Conservation (phyloP, 2,888 invertebrate genomes). For the Tiliacea aurago region DNA sequence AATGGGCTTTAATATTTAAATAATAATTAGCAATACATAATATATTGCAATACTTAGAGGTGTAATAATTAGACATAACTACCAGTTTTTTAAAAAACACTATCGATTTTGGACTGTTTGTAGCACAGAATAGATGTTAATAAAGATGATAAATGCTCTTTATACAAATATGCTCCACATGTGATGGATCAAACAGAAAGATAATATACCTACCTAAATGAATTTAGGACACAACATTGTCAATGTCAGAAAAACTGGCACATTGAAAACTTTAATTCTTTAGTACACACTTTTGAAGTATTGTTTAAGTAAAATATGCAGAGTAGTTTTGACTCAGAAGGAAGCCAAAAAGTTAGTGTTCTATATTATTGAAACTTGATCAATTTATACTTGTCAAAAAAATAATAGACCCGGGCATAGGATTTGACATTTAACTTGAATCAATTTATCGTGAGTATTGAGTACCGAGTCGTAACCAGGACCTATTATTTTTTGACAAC, state of each 20-base stretch:
- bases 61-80: background rate
- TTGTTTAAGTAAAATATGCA: background rate
- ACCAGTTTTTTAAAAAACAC: background rate
- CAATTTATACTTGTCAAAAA: too few species aligned
- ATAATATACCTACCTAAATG: constrained; percentile 34
- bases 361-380: background rate
- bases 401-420: too few species aligned
- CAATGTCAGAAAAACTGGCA: constrained; percentile 68
- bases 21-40: background rate
- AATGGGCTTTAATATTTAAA: background rate
- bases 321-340: background rate
- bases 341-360: background rate
- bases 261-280: constrained; percentile 13
- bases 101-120: background rate
- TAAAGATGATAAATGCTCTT: constrained; percentile 1
- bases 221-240: constrained; percentile 70
- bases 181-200: constrained; percentile 27
- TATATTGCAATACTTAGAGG: background rate
- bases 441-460: too few species aligned
- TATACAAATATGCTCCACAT: constrained; percentile 22
- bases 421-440: too few species aligned
- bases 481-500: too few species aligned
- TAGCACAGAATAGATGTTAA: background rate
- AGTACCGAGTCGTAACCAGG: too few species aligned
- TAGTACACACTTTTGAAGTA: background rate